These are phyloP conservation scores for Eueremaeus valkanovi DNA, from an alignment of 2,888 invertebrate genomes.

Conservation along the genomic window DNA sequence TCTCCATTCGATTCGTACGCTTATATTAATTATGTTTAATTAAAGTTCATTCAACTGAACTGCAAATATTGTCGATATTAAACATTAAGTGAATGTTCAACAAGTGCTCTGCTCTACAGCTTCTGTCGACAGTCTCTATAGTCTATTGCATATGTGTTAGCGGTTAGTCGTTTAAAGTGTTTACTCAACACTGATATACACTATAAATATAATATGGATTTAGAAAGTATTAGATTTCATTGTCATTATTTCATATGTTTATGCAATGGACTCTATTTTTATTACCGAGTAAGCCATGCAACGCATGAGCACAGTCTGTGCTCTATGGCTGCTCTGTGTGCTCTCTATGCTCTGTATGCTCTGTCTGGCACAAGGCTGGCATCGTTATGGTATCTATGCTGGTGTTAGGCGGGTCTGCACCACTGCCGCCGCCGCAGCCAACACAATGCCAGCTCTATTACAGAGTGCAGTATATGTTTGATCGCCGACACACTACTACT, in stretches of 20 bases:
- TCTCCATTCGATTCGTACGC: not conserved
- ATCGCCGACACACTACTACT: not conserved
- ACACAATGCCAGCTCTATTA: not conserved
- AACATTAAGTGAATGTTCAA: not conserved
- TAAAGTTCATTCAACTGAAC: not conserved
- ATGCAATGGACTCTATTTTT: not conserved
- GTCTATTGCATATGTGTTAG: not conserved
- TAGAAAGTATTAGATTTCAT: slow-evolving; percentile 27
- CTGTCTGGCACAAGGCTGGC: not conserved
- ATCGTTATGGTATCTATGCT: not conserved
- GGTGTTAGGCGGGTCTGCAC: slow-evolving; percentile 14
- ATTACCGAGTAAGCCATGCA: not conserved
- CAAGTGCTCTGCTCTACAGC: not conserved
- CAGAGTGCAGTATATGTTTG: not conserved
- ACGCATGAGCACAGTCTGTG: slow-evolving; percentile 11
- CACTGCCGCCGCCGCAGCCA: not conserved
- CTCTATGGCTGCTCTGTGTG: too few species aligned
- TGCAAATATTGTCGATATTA: too few species aligned
- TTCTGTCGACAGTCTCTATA: too few species aligned
- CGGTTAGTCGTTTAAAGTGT: slow-evolving; percentile 8
- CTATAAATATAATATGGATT: slow-evolving; percentile 6
- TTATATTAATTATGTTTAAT: not conserved
- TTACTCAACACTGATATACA: not conserved
- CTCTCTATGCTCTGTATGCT: too few species aligned
- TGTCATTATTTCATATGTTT: slow-evolving; percentile 8